Percentiles rank a stretch among this genome's conserved stretches.
Conservation (phyloP, 2,888 invertebrate genomes). For the Resseliella maxima region DNA sequence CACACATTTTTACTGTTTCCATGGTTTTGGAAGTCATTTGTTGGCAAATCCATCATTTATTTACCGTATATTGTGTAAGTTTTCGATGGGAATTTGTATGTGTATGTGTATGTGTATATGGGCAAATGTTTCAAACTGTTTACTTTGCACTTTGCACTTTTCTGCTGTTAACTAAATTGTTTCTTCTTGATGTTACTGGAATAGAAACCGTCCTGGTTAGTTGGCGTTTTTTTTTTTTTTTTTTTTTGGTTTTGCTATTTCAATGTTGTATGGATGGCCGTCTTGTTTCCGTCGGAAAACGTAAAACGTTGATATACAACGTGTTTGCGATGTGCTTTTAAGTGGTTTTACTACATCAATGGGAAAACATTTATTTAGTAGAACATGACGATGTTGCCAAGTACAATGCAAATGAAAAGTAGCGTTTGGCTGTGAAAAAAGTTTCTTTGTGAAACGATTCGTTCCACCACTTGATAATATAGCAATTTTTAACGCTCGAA, state of each 20-base stretch:
- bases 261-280: too few relatives aligned
- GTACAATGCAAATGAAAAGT: conserved; percentile 37
- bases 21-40: neutral
- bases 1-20: neutral
- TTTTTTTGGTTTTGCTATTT: too few relatives aligned
- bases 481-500: too few relatives aligned
- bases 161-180: conserved; percentile 41
- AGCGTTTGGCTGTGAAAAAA: neutral
- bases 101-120: neutral
- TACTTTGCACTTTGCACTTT: conserved; percentile 48
- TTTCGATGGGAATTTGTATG: neutral
- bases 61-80: neutral
- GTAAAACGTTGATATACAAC: neutral
- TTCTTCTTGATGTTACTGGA: neutral
- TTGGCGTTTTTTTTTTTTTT: neutral
- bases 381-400: conserved; percentile 19
- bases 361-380: conserved; percentile 36
- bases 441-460: neutral
- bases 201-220: neutral
- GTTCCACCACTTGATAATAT: neutral
- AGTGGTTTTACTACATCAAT: conserved; percentile 28
- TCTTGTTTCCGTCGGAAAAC: neutral
- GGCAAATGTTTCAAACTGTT: neutral
- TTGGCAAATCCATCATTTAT: conserved; percentile 42
- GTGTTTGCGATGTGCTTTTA: conserved; percentile 42